Conservation (phyloP, 2,888 invertebrate genomes). For the Vannuccia rotundouncinata region DNA sequence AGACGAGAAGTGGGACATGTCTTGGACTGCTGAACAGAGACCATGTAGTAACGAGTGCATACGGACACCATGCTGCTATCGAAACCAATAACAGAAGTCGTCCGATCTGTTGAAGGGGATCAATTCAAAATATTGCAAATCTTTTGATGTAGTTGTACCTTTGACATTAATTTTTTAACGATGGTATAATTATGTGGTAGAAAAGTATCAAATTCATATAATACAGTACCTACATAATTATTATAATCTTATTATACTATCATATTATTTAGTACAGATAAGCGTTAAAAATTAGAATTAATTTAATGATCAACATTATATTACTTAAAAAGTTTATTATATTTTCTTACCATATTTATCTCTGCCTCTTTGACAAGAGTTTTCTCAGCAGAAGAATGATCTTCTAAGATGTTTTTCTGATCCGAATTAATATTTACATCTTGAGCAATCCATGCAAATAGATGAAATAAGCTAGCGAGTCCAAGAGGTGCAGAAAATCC, state of each 20-base stretch:
- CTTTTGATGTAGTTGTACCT: no score
- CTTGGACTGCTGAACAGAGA: conserved; percentile 44
- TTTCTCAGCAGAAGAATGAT: not conserved
- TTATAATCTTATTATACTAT: no score
- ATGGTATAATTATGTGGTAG: no score
- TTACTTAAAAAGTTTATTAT: not conserved
- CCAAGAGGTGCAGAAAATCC: not conserved
- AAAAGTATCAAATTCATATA: no score
- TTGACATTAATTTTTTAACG: no score
- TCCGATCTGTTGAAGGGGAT: conserved; percentile 44
- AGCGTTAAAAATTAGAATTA: no score
- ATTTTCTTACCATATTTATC: not conserved
- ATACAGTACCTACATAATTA: no score
- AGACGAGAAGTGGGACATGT: conserved; percentile 46
- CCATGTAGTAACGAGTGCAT: conserved; percentile 49
- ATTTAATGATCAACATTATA: not conserved
- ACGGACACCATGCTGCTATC: conserved; percentile 47
- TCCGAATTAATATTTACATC: not conserved
- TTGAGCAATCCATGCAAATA: not conserved
- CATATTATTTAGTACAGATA: no score
- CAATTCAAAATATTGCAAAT: no score
- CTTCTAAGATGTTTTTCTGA: not conserved
- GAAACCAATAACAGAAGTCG: conserved; percentile 44
- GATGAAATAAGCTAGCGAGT: not conserved
- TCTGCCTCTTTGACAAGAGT: not conserved